Conservation (phyloP, 2,113 vertebrate genomes). For the Mobula hypostoma region DNA sequence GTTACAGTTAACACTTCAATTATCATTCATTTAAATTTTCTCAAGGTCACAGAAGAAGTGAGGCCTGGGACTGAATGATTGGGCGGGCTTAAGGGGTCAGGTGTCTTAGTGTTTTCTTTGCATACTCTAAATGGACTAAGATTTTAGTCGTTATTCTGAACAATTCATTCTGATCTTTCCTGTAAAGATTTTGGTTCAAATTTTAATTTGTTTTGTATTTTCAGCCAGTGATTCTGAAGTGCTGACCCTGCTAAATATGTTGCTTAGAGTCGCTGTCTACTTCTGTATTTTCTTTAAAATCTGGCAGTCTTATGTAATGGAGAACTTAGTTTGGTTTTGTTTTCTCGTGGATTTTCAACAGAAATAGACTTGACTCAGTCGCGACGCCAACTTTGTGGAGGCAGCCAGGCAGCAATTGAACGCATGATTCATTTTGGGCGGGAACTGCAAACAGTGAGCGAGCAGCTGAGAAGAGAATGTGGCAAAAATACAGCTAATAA, state of each 20-base stretch:
- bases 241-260: background rate
- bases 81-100: too few species aligned
- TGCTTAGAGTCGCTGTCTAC: background rate
- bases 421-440: slow-evolving; percentile 97
- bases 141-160: background rate
- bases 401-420: slow-evolving; percentile 93
- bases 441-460: slow-evolving; percentile 94
- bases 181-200: background rate
- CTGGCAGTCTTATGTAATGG: background rate
- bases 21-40: background rate
- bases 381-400: slow-evolving; percentile 88
- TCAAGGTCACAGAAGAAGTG: too few species aligned
- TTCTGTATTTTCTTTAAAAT: background rate
- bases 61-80: too few species aligned
- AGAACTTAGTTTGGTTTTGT: slow-evolving; percentile 1
- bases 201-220: background rate
- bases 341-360: slow-evolving; percentile 48
- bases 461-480: slow-evolving; percentile 89
- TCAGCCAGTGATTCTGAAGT: background rate
- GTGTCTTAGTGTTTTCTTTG: too few species aligned
- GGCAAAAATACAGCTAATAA: slow-evolving; percentile 94
- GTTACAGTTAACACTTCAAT: background rate
- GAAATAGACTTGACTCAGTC: slow-evolving; percentile 87
- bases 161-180: background rate
- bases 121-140: background rate